Percentiles rank a stretch among this genome's conserved stretches.
phyloP scores from a whole-genome alignment of 2,797 vertebrate genomes.

The Diplodus puntazzo region DNA sequence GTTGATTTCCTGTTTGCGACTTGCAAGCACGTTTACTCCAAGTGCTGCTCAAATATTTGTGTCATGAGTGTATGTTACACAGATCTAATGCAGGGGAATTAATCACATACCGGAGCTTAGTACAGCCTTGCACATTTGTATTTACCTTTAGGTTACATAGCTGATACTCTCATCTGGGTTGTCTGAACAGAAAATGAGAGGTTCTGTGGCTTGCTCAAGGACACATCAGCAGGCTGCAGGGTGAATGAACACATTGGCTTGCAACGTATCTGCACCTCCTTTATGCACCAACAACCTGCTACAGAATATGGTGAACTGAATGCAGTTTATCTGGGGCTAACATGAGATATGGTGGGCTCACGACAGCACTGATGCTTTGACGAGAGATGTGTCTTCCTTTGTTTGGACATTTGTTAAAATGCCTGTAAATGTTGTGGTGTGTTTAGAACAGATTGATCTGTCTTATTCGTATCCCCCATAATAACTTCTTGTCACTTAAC shows the following conservation, averaged over 20 bases:
- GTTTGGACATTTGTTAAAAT: constrained; percentile 6
- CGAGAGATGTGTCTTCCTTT: constrained; percentile 1
- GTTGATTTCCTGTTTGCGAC: constrained; percentile 36
- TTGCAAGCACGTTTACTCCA: constrained; percentile 35
- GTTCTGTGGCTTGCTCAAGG: constrained; percentile 8
- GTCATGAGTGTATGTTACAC: constrained; percentile 31
- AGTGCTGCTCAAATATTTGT: constrained; percentile 51
- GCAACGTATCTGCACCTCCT: constrained; percentile 18
- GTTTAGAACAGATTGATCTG: not conserved
- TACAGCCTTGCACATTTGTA: constrained; percentile 4
- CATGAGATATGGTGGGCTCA: constrained; percentile 28
- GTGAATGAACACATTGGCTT: constrained; percentile 9
- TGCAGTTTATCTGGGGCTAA: constrained; percentile 50
- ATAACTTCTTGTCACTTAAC: too few relatives aligned
- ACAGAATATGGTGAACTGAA: constrained; percentile 17
- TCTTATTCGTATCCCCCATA: too few relatives aligned
- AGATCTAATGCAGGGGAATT: constrained; percentile 31
- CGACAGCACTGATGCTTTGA: constrained; percentile 45
- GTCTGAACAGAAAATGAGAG: constrained; percentile 2
- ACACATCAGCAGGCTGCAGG: constrained; percentile 12
- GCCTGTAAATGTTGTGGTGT: not conserved
- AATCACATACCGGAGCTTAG: constrained; percentile 30
- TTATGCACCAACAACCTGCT: constrained; percentile 15
- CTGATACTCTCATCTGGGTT: not conserved
- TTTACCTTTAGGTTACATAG: constrained; percentile 22